Evolutionary conservation across 2,797 vertebrate genomes (phyloP).

Genomic region (Typhlichthys eigenmanni): DNA sequence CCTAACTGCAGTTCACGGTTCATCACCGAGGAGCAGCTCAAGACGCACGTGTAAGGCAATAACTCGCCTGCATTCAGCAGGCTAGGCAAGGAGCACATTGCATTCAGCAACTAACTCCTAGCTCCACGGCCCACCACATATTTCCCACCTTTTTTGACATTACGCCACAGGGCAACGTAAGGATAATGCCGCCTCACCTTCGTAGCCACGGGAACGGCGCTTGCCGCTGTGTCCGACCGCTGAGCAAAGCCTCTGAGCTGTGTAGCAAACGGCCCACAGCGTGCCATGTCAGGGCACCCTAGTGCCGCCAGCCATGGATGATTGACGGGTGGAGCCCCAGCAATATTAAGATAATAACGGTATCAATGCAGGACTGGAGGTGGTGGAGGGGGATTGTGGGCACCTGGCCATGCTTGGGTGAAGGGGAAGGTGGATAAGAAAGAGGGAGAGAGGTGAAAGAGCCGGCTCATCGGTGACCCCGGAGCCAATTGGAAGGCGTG

Average conservation of each 20-base stretch:
- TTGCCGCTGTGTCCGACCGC: conserved; percentile 42
- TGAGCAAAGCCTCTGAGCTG: conserved; percentile 55
- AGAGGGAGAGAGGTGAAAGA: neutral
- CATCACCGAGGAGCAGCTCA: conserved; percentile 80
- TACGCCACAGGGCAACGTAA: conserved; percentile 39
- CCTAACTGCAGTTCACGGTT: conserved; percentile 86
- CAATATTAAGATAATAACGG: conserved; percentile 65
- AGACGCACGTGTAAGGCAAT: conserved; percentile 76
- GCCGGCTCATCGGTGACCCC: conserved; percentile 11
- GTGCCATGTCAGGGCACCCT: conserved; percentile 53
- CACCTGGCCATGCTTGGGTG: conserved; percentile 25
- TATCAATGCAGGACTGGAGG: conserved; percentile 33
- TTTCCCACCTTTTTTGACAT: conserved; percentile 14
- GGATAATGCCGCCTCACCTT: conserved; percentile 37
- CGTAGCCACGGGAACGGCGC: conserved; percentile 29
- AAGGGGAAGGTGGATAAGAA: conserved; percentile 3
- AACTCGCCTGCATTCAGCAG: neutral
- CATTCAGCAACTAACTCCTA: neutral
- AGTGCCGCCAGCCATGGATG: conserved; percentile 57
- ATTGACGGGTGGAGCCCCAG: conserved; percentile 59
- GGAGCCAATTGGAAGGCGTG: neutral
- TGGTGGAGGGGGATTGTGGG: conserved; percentile 1
- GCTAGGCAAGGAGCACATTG: neutral
- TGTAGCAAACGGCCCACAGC: conserved; percentile 32
- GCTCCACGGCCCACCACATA: conserved; percentile 19